Base-by-base conservation (phyloP, 1,140 invertebrate species). In the Leptopilina clavipes region DNA sequence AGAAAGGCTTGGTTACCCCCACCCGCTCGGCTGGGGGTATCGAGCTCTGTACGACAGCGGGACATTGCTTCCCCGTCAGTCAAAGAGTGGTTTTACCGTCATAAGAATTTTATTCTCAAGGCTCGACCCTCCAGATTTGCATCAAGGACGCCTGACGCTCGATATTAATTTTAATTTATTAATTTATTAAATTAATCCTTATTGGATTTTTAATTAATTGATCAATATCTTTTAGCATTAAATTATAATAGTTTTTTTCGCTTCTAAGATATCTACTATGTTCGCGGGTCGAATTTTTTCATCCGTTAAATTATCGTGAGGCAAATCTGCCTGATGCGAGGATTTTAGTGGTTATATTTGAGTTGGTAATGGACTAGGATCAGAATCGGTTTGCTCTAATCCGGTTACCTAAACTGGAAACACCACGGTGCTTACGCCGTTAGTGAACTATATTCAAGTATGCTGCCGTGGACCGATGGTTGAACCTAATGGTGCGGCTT, bases 401-500 rank as follows among this genome's bases (percentile, higher is more conserved):
- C 81, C 80, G 80, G 81, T 85, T 85, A 82, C 54, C 72, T 70
- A 76, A 74, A 81, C 75, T 78, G 78, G 80, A 81, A 81, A 81
- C 79, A 80, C 79, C 77, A 77, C 75, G 76, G 74, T 77, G 14
- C 56, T n/a, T 22, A 40, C 25, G 59, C 77, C 73, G 76, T 74
- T 77, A 76, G 83, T 83, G 82, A 81, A 83, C 77, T 78, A 82
- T 80, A 76, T 82, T 77, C 76, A 77, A 72, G 79, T 74, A 79
- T 73, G 77, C 77, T 75, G 78, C 77, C 73, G 37, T 82, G 76
- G 79, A 78, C 77, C 59, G 22, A 31, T 65, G 59, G 74, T 82
- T 40, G 52, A 52, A 70, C 72, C 78, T 80, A 81, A 81, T 82
- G 77, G 76, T 76, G 74, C 71, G 77, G 76, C 81, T 83, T 81